phyloP scores from a whole-genome alignment of 2,888 invertebrate genomes.

The Dicranocentrus wangi region DNA sequence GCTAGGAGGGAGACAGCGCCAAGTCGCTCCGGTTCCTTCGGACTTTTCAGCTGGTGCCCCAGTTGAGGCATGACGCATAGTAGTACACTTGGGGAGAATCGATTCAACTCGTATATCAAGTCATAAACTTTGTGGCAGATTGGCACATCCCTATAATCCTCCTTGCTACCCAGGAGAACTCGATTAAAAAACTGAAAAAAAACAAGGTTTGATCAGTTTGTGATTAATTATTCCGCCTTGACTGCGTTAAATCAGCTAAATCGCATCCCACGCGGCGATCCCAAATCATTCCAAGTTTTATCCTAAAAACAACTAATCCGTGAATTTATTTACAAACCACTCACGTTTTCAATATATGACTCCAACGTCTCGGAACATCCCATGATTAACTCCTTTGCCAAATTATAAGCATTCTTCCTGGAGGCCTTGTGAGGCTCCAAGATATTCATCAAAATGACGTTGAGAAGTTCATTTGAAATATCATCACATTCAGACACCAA shows the following conservation, averaged over 20 bases:
- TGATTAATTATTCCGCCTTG: no score
- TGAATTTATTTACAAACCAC: no score
- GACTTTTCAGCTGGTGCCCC: constrained; percentile 95
- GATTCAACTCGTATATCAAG: constrained; percentile 95
- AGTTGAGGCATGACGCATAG: constrained; percentile 92
- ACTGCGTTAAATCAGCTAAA: no score
- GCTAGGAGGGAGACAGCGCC: constrained; percentile 92
- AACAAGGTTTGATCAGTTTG: no score
- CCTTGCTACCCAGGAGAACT: constrained; percentile 93
- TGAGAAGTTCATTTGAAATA: constrained; percentile 93
- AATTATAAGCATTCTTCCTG: constrained; percentile 89
- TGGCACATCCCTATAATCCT: constrained; percentile 85
- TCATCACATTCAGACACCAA: constrained; percentile 96
- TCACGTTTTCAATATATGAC: constrained; percentile 93
- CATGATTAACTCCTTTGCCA: constrained; percentile 92
- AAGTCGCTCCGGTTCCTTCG: constrained; percentile 89
- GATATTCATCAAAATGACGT: constrained; percentile 93
- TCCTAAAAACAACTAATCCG: no score
- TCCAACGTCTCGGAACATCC: constrained; percentile 95
- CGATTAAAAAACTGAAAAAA: constrained; percentile 92
- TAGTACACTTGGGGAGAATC: constrained; percentile 90
- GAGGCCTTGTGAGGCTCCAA: constrained; percentile 94
- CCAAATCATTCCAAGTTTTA: no score
- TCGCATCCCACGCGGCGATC: no score
- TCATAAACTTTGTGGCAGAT: constrained; percentile 82